Conservation (phyloP, 2,888 invertebrate genomes). For the Argynnis bischoffii region DNA sequence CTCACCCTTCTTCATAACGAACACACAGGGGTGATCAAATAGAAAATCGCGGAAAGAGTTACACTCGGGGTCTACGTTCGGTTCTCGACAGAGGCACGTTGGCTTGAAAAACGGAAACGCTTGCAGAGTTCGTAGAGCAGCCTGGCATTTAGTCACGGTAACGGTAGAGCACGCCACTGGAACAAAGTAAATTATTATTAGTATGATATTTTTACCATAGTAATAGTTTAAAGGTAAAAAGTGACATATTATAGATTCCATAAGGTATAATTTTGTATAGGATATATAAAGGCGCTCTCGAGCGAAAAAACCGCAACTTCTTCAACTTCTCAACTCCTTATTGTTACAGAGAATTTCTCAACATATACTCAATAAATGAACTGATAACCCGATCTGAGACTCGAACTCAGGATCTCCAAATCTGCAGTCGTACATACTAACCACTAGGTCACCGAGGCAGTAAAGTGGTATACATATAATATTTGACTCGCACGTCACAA, state of each 20-base stretch:
- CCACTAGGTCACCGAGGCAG: too few species aligned
- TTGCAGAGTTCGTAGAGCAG: constrained; percentile 93
- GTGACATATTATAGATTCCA: neutral
- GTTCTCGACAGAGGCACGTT: constrained; percentile 95
- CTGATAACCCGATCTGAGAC: too few species aligned
- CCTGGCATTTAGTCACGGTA: constrained; percentile 96
- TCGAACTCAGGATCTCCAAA: too few species aligned
- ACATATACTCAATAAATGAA: too few species aligned
- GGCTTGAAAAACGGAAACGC: constrained; percentile 96
- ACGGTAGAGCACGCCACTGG: constrained; percentile 96
- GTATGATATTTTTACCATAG: neutral
- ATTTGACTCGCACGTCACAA: too few species aligned
- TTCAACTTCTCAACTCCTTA: too few species aligned
- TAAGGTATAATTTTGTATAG: neutral
- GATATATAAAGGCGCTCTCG: too few species aligned
- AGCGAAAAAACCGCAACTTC: too few species aligned
- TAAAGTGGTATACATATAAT: too few species aligned
- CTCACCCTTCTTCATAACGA: constrained; percentile 94
- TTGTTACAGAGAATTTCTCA: too few species aligned
- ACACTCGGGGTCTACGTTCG: constrained; percentile 94
- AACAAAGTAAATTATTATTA: constrained; percentile 62
- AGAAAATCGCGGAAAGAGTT: constrained; percentile 96
- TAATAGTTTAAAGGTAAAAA: neutral
- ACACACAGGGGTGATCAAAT: constrained; percentile 96
- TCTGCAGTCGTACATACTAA: too few species aligned